Base-by-base conservation (phyloP, 2,113 vertebrate genomes). In the Plotosus lineatus region DNA sequence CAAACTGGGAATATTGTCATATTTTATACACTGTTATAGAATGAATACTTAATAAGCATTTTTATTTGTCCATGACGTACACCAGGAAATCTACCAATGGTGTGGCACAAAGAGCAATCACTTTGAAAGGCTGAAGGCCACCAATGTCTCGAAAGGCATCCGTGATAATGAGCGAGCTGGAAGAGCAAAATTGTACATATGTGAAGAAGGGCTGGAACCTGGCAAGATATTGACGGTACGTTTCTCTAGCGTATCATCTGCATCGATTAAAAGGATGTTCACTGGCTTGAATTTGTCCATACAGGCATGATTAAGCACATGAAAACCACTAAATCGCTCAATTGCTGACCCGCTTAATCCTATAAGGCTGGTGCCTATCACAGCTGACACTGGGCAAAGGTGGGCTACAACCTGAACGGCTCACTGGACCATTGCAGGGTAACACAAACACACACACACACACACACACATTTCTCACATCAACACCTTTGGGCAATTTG, bases 161-260 rank as follows among this genome's bases (percentile, higher is more conserved):
- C 95, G 97, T 28, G 97, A 99, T 92, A 98, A 96, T 0, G 98
- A 99, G 90, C 93, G 97, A 82, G 95, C 92, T 0, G 98, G 98
- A 3, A 94, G 97, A 0, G 95, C 96, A 81, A 91, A 31, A 5
- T 94, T 99, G 31, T 92, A 90, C 0, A 94, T 98, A 36, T 92
- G 92, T 0, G 95, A 98, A 2, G 97, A 99, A 58, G 98, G 96
- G 0, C 7, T 66, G 0, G 97, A 99, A 92, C 89, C 95, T 0
- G 95, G 97, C 81, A 95, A 91, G 26, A 97, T 99, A 93, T 55
- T 96, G 0, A 94, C 98, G 95, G 98, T 99, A 38, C 58, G 82
- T 28, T 38, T 42, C 28, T 73, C 26, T 48, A 26, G n/a, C 26
- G 40, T 69, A 69, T 68, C 26, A 14, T n/a, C 11, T 40, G 9